These are phyloP conservation scores for Euborellia annulipes DNA, from an alignment of 1,140 invertebrate genomes.

Conservation along the genomic window DNA sequence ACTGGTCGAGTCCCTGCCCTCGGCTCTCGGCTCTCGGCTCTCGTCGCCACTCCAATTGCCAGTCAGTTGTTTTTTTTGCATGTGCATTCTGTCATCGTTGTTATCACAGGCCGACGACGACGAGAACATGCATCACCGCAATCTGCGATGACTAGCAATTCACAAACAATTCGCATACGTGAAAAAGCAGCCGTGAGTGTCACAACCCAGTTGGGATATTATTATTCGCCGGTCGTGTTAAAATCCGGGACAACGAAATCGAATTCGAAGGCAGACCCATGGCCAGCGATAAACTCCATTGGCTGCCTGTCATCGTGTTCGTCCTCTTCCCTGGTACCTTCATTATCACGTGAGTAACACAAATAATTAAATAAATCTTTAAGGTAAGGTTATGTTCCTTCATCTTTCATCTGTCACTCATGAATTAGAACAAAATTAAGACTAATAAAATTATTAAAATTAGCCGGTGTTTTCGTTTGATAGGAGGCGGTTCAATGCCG, in stretches of 20 bases:
- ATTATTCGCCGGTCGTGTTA: not conserved
- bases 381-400: conserved; percentile 6
- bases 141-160: not conserved
- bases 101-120: no score
- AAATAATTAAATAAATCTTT: conserved; percentile 6
- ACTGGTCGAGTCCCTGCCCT: no score
- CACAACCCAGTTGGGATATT: not conserved
- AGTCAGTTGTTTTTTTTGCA: no score
- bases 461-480: no score
- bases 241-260: conserved; percentile 5
- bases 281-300: conserved; percentile 28
- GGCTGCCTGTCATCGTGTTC: conserved; percentile 36
- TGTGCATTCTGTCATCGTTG: no score
- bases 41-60: no score
- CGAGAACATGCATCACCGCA: no score
- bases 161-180: not conserved
- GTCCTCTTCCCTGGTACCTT: conserved; percentile 41
- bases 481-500: no score
- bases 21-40: no score
- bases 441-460: no score
- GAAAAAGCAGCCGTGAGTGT: conserved; percentile 3
- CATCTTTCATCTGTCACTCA: no score
- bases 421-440: no score
- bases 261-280: conserved; percentile 6
- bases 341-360: conserved; percentile 35